Conservation (phyloP, 2,797 vertebrate species). For the Pantherophis vulpinus region DNA sequence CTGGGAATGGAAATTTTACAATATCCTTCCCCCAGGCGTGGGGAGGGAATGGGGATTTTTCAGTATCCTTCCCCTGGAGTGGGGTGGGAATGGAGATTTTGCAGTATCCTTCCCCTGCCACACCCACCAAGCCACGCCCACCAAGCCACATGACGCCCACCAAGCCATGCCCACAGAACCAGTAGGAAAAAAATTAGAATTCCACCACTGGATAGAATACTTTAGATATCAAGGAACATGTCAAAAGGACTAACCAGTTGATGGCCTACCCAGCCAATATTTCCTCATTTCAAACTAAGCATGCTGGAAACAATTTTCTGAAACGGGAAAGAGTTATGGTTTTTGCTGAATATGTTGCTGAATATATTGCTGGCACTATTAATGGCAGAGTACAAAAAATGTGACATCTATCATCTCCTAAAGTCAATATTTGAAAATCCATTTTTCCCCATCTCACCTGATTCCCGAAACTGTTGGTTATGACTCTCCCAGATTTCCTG, state of each 20-base stretch:
- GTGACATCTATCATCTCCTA: background rate
- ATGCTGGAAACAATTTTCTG: background rate
- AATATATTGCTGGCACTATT: background rate
- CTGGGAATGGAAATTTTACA: no score
- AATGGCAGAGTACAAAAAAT: background rate
- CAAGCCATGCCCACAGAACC: no score
- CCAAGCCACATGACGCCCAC: no score
- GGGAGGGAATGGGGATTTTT: no score
- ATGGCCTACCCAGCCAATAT: background rate
- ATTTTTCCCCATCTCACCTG: slow-evolving; percentile 76
- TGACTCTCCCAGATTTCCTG: slow-evolving; percentile 82
- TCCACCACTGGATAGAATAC: background rate
- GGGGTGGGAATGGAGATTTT: no score
- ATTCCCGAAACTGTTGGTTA: slow-evolving; percentile 89
- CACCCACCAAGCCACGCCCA: no score
- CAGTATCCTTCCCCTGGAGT: no score
- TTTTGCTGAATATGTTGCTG: background rate
- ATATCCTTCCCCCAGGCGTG: no score
- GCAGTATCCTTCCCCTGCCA: no score
- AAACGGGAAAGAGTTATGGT: background rate
- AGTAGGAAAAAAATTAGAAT: no score
- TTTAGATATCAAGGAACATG: background rate
- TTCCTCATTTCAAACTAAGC: background rate
- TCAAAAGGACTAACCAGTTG: background rate
- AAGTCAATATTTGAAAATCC: background rate